A percentile compares a stretch with the other conserved stretches of the same genome.
phyloP scores from a whole-genome alignment of 2,797 vertebrate species.

The Megalops cyprinoides region DNA sequence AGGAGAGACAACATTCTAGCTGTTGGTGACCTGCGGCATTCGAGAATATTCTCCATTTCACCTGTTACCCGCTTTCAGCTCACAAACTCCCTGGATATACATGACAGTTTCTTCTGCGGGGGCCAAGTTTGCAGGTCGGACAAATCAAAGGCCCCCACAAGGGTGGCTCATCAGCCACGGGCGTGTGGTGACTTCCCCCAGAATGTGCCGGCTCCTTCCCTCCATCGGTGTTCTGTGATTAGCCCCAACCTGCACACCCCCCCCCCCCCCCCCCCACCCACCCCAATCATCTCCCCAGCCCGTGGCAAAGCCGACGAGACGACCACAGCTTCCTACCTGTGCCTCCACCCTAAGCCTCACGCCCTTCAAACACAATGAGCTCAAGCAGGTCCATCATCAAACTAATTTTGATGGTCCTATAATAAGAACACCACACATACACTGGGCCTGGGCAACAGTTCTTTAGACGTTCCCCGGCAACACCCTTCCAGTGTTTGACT shows the following conservation, averaged over 20 bases:
- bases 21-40: not conserved
- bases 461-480: not conserved
- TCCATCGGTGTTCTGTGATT: conserved; percentile 40
- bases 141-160: conserved; percentile 20
- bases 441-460: not conserved
- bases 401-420: not conserved
- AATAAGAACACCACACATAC: not conserved
- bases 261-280: conserved; percentile 31
- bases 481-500: not conserved
- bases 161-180: conserved; percentile 23
- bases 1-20: not conserved
- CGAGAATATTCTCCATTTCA: not conserved
- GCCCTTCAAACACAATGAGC: conserved; percentile 1
- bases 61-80: not conserved
- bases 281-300: conserved; percentile 14
- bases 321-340: conserved; percentile 30
- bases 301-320: conserved; percentile 24
- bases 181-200: conserved; percentile 13
- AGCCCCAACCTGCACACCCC: conserved; percentile 27
- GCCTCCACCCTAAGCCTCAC: not conserved
- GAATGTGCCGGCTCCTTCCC: conserved; percentile 19
- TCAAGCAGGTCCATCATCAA: not conserved
- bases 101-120: not conserved
- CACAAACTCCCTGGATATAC: not conserved
- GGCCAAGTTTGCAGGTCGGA: not conserved